phyloP scores from a whole-genome alignment of 1,140 invertebrate species.

The Saccostrea echinata region DNA sequence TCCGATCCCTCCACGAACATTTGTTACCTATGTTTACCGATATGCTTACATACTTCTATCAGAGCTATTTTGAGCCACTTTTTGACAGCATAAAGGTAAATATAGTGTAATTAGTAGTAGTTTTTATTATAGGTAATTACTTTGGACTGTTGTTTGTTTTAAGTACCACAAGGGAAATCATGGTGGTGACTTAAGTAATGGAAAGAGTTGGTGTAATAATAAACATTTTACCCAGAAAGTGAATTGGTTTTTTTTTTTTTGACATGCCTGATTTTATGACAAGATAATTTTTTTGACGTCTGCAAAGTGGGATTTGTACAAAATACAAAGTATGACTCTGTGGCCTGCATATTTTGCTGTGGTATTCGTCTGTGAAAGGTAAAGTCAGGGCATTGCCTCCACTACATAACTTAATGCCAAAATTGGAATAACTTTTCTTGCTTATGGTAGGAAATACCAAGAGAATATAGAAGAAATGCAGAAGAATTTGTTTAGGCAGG shows the following conservation, averaged over 20 bases:
- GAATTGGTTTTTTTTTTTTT: background rate
- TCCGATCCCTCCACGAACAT: background rate
- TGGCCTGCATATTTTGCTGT: background rate
- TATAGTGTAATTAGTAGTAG: background rate
- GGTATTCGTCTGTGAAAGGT: background rate
- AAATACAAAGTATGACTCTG: background rate
- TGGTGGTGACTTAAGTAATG: background rate
- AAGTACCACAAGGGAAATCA: background rate
- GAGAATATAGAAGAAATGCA: background rate
- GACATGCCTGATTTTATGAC: constrained; percentile 36
- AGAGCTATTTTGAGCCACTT: background rate
- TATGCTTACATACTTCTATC: constrained; percentile 8
- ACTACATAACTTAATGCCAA: background rate
- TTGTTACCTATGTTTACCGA: background rate
- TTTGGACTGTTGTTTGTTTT: background rate
- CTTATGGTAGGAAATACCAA: background rate
- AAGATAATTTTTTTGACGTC: constrained; percentile 9
- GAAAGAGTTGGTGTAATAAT: background rate
- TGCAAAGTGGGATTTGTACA: background rate
- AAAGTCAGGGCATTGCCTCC: background rate
- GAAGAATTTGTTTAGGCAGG: background rate
- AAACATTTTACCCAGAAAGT: background rate
- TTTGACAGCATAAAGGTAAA: background rate
- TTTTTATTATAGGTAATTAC: background rate
- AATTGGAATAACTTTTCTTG: background rate